Percentiles rank a stretch among this genome's conserved stretches.
Evolutionary conservation across 2,888 invertebrate genomes (phyloP).

Genomic region (Candidula unifasciata): DNA sequence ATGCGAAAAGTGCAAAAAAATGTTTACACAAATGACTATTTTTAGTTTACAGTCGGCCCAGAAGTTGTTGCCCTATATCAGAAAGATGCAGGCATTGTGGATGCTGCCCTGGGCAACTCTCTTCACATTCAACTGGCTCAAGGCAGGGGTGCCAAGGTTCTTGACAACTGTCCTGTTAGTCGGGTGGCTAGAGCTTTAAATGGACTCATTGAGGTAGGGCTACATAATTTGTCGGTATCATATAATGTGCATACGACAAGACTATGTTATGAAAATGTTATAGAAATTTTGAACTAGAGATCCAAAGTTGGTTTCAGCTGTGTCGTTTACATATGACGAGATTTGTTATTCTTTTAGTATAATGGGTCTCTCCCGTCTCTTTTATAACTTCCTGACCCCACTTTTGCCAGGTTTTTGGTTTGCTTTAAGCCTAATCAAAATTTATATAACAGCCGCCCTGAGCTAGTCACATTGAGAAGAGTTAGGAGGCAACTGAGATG

Average conservation of each 20-base stretch:
- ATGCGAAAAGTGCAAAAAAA: neutral
- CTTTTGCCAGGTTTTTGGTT: too few relatives aligned
- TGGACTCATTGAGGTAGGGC: slow-evolving; percentile 53
- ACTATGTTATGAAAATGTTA: neutral
- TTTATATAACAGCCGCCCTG: too few relatives aligned
- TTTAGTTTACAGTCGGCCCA: slow-evolving; percentile 67
- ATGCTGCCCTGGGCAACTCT: slow-evolving; percentile 74
- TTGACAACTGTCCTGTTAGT: slow-evolving; percentile 71
- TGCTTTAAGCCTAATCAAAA: too few relatives aligned
- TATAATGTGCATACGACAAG: too few relatives aligned
- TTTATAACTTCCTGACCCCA: too few relatives aligned
- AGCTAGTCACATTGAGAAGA: too few relatives aligned
- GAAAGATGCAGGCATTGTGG: slow-evolving; percentile 74
- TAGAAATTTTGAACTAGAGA: neutral
- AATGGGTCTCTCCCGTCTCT: too few relatives aligned
- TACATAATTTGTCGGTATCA: too few relatives aligned
- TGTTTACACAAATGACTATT: neutral
- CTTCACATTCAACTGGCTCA: slow-evolving; percentile 74
- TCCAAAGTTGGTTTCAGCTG: too few relatives aligned
- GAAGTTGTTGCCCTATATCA: slow-evolving; percentile 68
- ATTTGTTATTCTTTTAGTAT: too few relatives aligned
- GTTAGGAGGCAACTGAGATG: too few relatives aligned
- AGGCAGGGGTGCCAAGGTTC: slow-evolving; percentile 70
- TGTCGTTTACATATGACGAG: too few relatives aligned
- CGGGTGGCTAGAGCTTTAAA: slow-evolving; percentile 59